Evolutionary conservation across 2,888 invertebrate genomes (phyloP).

Genomic region (Ophonus ardosiacus): DNA sequence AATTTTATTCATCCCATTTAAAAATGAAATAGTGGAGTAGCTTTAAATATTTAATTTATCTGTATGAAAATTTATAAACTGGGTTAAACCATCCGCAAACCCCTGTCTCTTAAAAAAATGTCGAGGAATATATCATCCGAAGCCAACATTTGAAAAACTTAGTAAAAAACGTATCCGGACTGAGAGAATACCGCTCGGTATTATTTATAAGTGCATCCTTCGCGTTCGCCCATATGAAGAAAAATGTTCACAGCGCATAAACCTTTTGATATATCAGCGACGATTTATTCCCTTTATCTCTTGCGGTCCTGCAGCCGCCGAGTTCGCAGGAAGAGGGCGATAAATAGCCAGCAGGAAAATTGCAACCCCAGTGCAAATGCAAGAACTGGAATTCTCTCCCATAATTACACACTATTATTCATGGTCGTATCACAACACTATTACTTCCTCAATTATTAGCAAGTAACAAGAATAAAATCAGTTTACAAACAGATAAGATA

Average conservation of each 20-base stretch:
- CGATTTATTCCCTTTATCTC: conserved; percentile 49
- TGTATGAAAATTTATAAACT: conserved; percentile 17
- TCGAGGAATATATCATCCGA: conserved; percentile 16
- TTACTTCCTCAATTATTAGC: neutral
- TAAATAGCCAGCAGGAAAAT: conserved; percentile 20
- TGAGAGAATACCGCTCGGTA: conserved; percentile 12
- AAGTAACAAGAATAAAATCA: neutral
- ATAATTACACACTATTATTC: conserved; percentile 1
- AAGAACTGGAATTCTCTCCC: neutral
- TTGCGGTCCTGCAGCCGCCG: conserved; percentile 8
- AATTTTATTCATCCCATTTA: neutral
- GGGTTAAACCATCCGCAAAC: conserved; percentile 22
- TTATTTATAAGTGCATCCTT: conserved; percentile 47
- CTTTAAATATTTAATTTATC: conserved; percentile 41
- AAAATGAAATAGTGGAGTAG: neutral
- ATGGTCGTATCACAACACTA: neutral
- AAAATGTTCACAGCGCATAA: conserved; percentile 48
- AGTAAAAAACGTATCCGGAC: conserved; percentile 36
- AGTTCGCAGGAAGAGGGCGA: conserved; percentile 26
- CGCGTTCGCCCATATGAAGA: conserved; percentile 32
- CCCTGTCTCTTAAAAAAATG: conserved; percentile 25
- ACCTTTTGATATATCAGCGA: conserved; percentile 44
- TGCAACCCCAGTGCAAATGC: conserved; percentile 21
- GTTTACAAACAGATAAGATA: too few relatives aligned
- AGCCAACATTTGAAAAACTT: conserved; percentile 38